These are phyloP conservation scores for Tethya wilhelma DNA, from an alignment of 37 sponge, comb jelly and placozoan genomes.

Conservation along the genomic window DNA sequence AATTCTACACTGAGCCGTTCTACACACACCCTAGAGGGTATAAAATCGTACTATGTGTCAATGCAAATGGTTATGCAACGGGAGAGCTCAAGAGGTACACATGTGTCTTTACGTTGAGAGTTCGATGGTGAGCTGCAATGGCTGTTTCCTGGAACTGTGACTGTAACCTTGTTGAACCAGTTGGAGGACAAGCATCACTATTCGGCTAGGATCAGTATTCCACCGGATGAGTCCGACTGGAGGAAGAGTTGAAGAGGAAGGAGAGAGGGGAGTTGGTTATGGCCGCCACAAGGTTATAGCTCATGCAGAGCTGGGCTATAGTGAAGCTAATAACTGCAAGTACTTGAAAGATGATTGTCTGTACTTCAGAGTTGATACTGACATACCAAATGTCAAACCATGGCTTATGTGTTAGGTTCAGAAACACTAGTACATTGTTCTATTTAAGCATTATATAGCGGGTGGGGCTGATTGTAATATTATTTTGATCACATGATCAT, in stretches of 20 bases:
- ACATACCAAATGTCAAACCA: constrained; percentile 9
- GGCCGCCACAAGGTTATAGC: constrained; percentile 5
- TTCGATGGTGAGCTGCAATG: constrained; percentile 26
- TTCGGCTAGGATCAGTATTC: too few species aligned
- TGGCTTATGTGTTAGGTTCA: constrained; percentile 13
- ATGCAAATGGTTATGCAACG: constrained; percentile 20
- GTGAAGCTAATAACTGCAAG: constrained; percentile 25
- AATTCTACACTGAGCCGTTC: too few species aligned
- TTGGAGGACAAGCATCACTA: too few species aligned
- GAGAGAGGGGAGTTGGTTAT: constrained; percentile 20
- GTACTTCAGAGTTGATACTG: constrained; percentile 37
- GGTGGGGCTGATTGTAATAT: too few species aligned
- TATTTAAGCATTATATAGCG: too few species aligned
- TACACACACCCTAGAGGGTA: constrained; percentile 8
- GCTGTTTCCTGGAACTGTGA: constrained; percentile 17
- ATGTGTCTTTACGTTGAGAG: constrained; percentile 25
- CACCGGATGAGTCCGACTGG: too few species aligned
- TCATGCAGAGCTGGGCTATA: constrained; percentile 10
- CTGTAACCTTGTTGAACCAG: too few species aligned
- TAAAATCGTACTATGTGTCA: constrained; percentile 9
- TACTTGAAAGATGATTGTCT: constrained; percentile 54
- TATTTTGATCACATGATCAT: too few species aligned
- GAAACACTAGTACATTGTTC: too few species aligned
- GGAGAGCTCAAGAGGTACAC: background rate
- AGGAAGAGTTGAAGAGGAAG: too few species aligned